Conservation (phyloP, 2,797 vertebrate genomes). For the Allobates femoralis region DNA sequence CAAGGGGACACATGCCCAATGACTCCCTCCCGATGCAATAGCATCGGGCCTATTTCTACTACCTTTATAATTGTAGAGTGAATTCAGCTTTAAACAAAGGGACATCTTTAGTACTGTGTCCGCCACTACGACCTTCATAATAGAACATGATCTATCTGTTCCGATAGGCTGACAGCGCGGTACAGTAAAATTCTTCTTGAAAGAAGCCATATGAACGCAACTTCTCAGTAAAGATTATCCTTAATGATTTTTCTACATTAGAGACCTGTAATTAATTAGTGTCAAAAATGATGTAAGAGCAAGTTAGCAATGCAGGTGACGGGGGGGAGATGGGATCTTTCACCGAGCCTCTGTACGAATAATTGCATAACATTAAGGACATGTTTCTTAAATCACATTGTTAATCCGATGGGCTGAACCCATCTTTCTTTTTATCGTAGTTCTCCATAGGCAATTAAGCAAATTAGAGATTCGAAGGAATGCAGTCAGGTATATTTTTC, state of each 20-base stretch:
- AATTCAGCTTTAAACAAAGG: background rate
- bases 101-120: background rate
- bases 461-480: conserved; percentile 12
- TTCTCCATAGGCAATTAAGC: conserved; percentile 11
- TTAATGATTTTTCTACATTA: conserved; percentile 52
- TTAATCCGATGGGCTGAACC: background rate
- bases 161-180: background rate
- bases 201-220: conserved; percentile 18
- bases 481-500: background rate
- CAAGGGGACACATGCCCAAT: too few species aligned
- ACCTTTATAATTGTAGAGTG: too few species aligned
- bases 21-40: too few species aligned
- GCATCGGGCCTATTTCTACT: too few species aligned
- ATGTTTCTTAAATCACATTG: conserved; percentile 17
- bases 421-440: background rate
- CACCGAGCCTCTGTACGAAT: background rate
- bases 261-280: conserved; percentile 58
- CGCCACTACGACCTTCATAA: background rate
- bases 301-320: conserved; percentile 32
- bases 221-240: conserved; percentile 16
- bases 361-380: conserved; percentile 31
- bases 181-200: background rate
- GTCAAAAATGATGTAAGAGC: conserved; percentile 57
- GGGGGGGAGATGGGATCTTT: conserved; percentile 10
- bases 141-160: background rate